Evolutionary conservation across 1,140 invertebrate genomes (phyloP), one percentile per base, ranked within the genome.

Genomic region (Amphibalanus amphitrite): DNA sequence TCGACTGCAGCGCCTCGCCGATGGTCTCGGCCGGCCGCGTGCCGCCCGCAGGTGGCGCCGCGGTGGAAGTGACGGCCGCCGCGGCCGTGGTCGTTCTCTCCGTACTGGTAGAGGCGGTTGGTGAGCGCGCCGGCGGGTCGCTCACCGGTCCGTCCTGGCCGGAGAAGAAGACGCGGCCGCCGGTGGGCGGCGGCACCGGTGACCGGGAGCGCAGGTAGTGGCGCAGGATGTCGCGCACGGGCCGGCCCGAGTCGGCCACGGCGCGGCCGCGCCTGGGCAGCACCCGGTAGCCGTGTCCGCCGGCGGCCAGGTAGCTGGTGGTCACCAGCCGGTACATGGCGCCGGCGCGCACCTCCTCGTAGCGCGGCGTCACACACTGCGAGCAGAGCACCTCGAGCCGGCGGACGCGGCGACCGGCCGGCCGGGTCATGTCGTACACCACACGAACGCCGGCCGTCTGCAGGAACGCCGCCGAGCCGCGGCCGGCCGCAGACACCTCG

Each of bases 191-290:
- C 29, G 28, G 67, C 26, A 47, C 17, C 69, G 28, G 28, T 29
- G 26, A 28, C 4, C 47, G 33, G n/a, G 28, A 25, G 26, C 28
- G 59, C 25, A 67, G 71, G 29, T 40, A 70, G n/a, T 68, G 25
- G 29, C 68, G 69, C 28, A n/a, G 25, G 72, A 29, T 65, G 59
- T 59, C 69, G 38, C 69, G 38, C 28, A 28, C 26, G n/a, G 65
- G 29, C 69, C 69, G n/a, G 26, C 28, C 75, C 80, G 82, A 90
- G 89, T 84, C 90, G 89, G 83, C 94, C 92, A 76, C 93, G 90
- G 70, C 91, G 91, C 80, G 92, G 94, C 82, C 93, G 91, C 72
- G 92, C 91, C 71, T 93, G 83, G 75, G 92, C 6, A 85, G 74
- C 75, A 84, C 79, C 0, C 70, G 69, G 71, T 80, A 86, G 1